Evolutionary conservation across 2,797 vertebrate species (phyloP).

Genomic region (Phalanger gymnotis): DNA sequence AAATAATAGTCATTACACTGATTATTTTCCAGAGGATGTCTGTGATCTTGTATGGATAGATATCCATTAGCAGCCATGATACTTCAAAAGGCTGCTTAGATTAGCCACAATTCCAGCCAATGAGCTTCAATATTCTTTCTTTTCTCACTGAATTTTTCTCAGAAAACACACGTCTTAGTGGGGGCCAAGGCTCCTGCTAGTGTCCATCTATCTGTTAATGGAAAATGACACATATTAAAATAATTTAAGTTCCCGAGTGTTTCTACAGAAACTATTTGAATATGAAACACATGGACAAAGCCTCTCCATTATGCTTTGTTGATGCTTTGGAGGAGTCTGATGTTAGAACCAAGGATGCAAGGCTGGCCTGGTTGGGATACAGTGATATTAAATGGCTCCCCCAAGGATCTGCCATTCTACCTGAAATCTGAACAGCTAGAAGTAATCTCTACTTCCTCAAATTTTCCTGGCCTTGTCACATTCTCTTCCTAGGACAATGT

Average conservation of each 20-base stretch:
- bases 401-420: background rate
- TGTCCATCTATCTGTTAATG: background rate
- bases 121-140: background rate
- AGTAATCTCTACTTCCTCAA: background rate
- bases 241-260: background rate
- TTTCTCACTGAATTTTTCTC: background rate
- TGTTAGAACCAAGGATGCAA: background rate
- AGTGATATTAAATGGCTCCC: background rate
- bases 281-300: background rate
- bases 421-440: background rate
- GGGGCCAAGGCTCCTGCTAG: background rate
- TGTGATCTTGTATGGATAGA: constrained; percentile 24
- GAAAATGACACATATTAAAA: background rate
- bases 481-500: background rate
- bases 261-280: background rate
- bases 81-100: background rate
- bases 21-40: constrained; percentile 18
- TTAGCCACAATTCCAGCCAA: background rate
- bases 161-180: background rate
- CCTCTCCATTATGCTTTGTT: background rate
- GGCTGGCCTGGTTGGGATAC: background rate
- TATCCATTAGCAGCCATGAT: constrained; percentile 20
- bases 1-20: background rate
- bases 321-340: background rate
- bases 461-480: background rate